Conservation (phyloP, 2,888 invertebrate species). For the Lissocephala sabroskyi region DNA sequence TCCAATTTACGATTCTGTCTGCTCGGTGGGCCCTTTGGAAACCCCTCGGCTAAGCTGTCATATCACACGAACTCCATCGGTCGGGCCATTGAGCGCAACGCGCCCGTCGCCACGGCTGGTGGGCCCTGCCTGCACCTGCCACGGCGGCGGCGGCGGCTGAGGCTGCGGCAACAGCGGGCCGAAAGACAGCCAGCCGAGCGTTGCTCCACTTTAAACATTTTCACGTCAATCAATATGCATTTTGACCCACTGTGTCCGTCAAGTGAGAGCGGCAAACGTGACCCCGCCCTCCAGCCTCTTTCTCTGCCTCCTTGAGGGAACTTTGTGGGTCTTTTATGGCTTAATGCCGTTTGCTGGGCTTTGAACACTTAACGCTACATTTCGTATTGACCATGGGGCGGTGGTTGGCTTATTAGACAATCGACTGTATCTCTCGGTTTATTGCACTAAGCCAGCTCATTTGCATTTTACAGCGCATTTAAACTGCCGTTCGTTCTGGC, state of each 20-base stretch:
- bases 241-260: conserved; percentile 54
- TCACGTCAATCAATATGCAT: conserved; percentile 67
- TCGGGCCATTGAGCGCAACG: conserved; percentile 1
- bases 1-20: conserved; percentile 53
- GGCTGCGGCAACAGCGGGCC: no score
- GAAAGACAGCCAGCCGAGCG: conserved; percentile 16
- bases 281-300: conserved; percentile 8
- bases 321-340: conserved; percentile 63
- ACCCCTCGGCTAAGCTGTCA: no score
- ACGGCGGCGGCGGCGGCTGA: no score
- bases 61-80: no score
- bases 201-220: conserved; percentile 61
- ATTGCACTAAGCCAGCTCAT: conserved; percentile 18
- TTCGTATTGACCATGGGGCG: neutral
- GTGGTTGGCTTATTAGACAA: neutral
- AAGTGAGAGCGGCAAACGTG: conserved; percentile 25
- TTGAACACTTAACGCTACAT: conserved; percentile 65
- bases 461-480: conserved; percentile 54
- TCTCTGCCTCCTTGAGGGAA: conserved; percentile 10
- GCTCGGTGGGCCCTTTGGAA: neutral
- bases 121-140: no score
- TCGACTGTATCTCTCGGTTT: neutral
- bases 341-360: conserved; percentile 61
- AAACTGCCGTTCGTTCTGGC: conserved; percentile 17
- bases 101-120: conserved; percentile 36